Evolutionary conservation across 2,113 vertebrate genomes (phyloP).

Genomic region (Carassius gibelio): DNA sequence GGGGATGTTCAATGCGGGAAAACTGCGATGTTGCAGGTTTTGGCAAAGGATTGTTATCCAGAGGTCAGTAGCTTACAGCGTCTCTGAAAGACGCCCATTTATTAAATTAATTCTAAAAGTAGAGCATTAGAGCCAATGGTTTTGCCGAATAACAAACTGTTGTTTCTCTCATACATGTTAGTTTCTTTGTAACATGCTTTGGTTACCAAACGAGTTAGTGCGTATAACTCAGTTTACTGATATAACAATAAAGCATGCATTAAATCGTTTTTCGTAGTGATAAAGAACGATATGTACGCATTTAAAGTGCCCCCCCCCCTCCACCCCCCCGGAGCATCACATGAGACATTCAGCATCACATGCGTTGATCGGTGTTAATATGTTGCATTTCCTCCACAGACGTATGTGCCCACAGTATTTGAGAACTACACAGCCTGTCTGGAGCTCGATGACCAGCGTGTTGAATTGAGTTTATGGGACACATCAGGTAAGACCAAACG

Average conservation of each 20-base stretch:
- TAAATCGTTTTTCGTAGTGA: neutral
- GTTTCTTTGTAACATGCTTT: neutral
- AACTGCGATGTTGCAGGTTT: slow-evolving; percentile 95
- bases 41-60: slow-evolving; percentile 95
- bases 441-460: slow-evolving; percentile 92
- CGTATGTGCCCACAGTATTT: slow-evolving; percentile 95
- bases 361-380: slow-evolving; percentile 1
- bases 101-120: neutral
- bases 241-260: neutral
- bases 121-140: neutral
- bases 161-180: neutral
- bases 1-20: slow-evolving; percentile 96
- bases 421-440: slow-evolving; percentile 97
- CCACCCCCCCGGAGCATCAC: too few relatives aligned
- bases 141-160: neutral
- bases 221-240: neutral
- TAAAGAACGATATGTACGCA: neutral
- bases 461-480: slow-evolving; percentile 96
- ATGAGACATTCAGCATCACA: neutral
- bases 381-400: slow-evolving; percentile 74
- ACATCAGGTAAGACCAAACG: slow-evolving; percentile 84
- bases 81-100: neutral
- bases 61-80: slow-evolving; percentile 79
- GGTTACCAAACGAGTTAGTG: neutral
- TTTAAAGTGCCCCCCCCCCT: neutral